phyloP scores from a whole-genome alignment of 2,113 vertebrate species.

The Microcebus murinus region DNA sequence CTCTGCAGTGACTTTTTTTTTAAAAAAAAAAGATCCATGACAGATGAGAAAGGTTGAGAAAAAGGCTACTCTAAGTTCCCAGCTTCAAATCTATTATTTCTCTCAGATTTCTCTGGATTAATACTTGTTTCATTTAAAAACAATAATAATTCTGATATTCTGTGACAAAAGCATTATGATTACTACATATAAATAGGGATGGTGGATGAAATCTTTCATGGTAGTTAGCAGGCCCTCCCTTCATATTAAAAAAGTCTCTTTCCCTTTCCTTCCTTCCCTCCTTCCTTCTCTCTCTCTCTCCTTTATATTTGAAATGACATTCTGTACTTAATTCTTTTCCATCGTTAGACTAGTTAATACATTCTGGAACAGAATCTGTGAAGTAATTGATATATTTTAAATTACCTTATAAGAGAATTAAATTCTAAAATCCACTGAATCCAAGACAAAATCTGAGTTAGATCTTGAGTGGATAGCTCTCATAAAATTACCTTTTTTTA shows the following conservation, averaged over 20 bases:
- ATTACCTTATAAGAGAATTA: constrained; percentile 21
- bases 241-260: neutral
- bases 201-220: neutral
- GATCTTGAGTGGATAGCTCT: neutral
- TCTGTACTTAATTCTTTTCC: neutral
- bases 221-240: neutral
- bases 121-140: constrained; percentile 10
- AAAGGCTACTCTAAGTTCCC: neutral
- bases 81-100: constrained; percentile 5
- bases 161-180: neutral
- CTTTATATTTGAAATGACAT: neutral
- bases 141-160: neutral
- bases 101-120: constrained; percentile 18
- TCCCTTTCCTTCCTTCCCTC: neutral
- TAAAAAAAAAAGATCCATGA: neutral
- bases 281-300: neutral
- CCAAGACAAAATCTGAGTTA: neutral
- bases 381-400: constrained; percentile 9
- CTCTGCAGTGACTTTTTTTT: neutral
- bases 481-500: neutral
- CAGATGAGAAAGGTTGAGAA: neutral
- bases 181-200: neutral
- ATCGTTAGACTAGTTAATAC: neutral
- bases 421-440: constrained; percentile 11
- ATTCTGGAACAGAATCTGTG: constrained; percentile 12